Evolutionary conservation across 2,888 invertebrate genomes (phyloP).

Genomic region (Sisyra terminalis): DNA sequence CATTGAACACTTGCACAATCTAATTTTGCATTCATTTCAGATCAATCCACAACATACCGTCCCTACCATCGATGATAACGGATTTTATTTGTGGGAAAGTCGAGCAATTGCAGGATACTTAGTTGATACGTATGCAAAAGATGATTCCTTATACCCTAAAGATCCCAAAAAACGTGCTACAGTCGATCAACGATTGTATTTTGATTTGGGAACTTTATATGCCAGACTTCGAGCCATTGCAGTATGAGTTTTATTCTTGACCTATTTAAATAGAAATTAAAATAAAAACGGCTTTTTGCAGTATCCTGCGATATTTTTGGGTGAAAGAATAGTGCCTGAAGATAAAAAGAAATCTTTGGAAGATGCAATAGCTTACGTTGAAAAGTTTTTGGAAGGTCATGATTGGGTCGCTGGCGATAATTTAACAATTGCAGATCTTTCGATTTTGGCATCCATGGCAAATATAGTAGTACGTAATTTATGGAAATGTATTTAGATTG

Average conservation of each 20-base stretch:
- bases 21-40: constrained; percentile 20
- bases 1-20: neutral
- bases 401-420: constrained; percentile 44
- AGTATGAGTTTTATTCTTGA: constrained; percentile 26
- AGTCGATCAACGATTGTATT: constrained; percentile 43
- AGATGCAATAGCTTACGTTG: constrained; percentile 36
- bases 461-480: constrained; percentile 34
- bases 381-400: constrained; percentile 36
- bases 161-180: constrained; percentile 36
- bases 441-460: constrained; percentile 36
- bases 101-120: constrained; percentile 46
- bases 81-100: constrained; percentile 49
- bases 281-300: constrained; percentile 15
- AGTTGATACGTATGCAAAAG: constrained; percentile 40
- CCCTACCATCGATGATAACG: constrained; percentile 50
- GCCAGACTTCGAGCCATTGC: constrained; percentile 43
- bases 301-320: constrained; percentile 42
- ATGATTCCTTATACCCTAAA: constrained; percentile 41
- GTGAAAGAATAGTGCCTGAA: constrained; percentile 35
- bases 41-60: constrained; percentile 50
- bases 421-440: constrained; percentile 46
- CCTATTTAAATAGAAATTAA: neutral
- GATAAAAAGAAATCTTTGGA: constrained; percentile 36
- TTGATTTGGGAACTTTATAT: constrained; percentile 42
- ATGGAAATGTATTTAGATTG: neutral